These are phyloP conservation scores for Agonopterix alstromeriana DNA, from an alignment of 2,888 invertebrate genomes.

Conservation along the genomic window DNA sequence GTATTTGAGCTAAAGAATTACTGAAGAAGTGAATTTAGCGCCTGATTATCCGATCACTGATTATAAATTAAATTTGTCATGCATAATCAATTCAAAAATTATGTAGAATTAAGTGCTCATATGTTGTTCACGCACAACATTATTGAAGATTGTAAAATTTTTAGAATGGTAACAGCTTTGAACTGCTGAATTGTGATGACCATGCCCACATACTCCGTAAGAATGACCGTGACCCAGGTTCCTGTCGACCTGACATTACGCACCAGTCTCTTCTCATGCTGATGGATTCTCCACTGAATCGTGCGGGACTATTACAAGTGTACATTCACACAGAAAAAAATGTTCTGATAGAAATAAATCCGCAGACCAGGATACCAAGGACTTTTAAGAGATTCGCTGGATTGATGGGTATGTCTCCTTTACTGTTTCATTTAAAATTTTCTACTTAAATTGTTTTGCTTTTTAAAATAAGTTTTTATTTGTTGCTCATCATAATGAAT, in stretches of 20 bases:
- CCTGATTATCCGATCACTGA: no score
- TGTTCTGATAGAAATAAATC: conserved; percentile 96
- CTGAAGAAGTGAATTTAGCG: no score
- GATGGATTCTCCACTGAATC: conserved; percentile 97
- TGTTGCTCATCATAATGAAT: no score
- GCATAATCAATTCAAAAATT: no score
- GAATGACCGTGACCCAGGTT: conserved; percentile 90
- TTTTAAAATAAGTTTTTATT: no score
- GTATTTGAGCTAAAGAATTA: no score
- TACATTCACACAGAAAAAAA: conserved; percentile 94
- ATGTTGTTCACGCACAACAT: neutral
- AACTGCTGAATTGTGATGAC: conserved; percentile 95
- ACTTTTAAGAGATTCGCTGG: conserved; percentile 98
- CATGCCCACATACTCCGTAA: conserved; percentile 90
- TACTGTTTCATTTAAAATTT: no score
- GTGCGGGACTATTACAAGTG: conserved; percentile 97
- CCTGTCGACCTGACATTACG: conserved; percentile 96
- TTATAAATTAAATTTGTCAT: no score
- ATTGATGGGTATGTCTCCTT: conserved; percentile 85
- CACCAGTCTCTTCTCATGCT: conserved; percentile 99
- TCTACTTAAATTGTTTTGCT: no score
- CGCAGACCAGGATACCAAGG: conserved; percentile 97
- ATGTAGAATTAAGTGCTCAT: neutral
- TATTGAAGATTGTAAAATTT: conserved; percentile 19
- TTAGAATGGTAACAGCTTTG: conserved; percentile 91